Conservation (phyloP, 2,113 vertebrate genomes). For the Paratilapia polleni region DNA sequence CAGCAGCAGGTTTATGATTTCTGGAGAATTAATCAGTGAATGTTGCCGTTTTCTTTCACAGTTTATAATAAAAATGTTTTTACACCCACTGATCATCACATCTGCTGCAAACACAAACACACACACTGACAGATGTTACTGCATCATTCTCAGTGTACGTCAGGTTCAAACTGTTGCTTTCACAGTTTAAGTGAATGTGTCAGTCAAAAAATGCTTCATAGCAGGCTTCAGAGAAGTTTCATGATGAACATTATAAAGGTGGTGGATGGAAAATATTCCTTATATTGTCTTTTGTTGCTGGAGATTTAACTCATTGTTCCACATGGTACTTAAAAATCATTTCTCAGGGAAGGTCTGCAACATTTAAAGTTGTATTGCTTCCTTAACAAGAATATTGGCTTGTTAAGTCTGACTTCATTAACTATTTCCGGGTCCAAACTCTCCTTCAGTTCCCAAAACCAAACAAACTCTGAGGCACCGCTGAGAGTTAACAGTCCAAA, state of each 20-base stretch:
- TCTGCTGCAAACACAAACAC: not conserved
- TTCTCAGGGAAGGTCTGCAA: not conserved
- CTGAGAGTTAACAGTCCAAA: not conserved
- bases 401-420: not conserved
- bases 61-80: not conserved
- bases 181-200: slow-evolving; percentile 39
- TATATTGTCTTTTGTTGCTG: not conserved
- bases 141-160: slow-evolving; percentile 20
- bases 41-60: not conserved
- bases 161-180: slow-evolving; percentile 28
- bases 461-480: not conserved
- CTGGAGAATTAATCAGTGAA: not conserved
- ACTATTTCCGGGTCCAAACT: not conserved
- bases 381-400: not conserved
- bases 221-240: not conserved
- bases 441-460: not conserved
- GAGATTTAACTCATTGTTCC: not conserved
- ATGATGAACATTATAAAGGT: not conserved
- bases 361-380: not conserved
- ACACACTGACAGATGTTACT: slow-evolving; percentile 46
- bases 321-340: no score
- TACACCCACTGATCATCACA: not conserved
- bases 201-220: not conserved
- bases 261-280: not conserved
- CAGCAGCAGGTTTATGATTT: not conserved